phyloP scores from a whole-genome alignment of 1,140 invertebrate genomes.

The Schmidtea mediterranea region DNA sequence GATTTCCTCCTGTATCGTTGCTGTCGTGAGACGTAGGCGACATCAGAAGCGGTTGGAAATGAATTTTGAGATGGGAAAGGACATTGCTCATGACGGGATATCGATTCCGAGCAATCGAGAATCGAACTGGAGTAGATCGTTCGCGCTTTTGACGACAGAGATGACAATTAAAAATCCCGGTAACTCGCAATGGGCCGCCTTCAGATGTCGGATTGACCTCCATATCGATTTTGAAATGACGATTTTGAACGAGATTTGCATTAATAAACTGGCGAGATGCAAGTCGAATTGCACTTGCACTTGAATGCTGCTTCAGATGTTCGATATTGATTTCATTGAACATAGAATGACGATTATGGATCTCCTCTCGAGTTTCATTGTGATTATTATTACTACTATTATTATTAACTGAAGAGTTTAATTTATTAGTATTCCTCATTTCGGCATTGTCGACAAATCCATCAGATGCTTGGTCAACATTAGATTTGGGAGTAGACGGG shows the following conservation, averaged over 20 bases:
- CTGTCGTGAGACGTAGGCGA: too few relatives aligned
- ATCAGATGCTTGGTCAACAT: too few relatives aligned
- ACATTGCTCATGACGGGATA: slow-evolving; percentile 1
- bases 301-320: background rate
- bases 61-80: background rate
- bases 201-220: background rate
- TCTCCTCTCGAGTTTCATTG: too few relatives aligned
- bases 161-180: background rate
- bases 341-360: too few relatives aligned
- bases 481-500: too few relatives aligned
- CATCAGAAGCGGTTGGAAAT: background rate
- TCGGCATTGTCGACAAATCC: too few relatives aligned
- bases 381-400: too few relatives aligned
- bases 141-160: background rate
- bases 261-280: background rate
- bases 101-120: background rate
- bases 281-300: background rate
- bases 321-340: too few relatives aligned
- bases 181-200: background rate
- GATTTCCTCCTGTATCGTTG: too few relatives aligned
- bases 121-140: background rate
- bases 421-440: too few relatives aligned
- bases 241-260: background rate
- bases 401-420: too few relatives aligned
- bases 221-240: background rate